Percentiles rank a stretch among this genome's conserved stretches.
Evolutionary conservation across 2,113 vertebrate species (phyloP).

Genomic region (Sakesphorus luctuosus): DNA sequence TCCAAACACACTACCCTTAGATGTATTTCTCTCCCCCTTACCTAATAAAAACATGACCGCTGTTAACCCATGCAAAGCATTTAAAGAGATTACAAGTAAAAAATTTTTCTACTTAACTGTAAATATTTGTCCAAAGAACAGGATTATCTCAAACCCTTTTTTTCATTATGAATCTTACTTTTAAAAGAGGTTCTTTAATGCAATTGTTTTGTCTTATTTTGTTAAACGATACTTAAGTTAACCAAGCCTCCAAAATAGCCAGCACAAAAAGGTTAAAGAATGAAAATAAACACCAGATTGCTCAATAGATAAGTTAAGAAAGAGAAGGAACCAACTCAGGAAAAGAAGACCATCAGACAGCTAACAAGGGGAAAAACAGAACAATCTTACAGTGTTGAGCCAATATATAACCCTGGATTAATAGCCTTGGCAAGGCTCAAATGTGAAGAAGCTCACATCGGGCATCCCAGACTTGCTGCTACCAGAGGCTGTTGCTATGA

Average conservation of each 20-base stretch:
- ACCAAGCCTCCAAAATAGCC: background rate
- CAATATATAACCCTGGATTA: constrained; percentile 49
- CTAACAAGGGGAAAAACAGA: constrained; percentile 33
- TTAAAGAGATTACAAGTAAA: constrained; percentile 18
- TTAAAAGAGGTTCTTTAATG: background rate
- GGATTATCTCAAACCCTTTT: background rate
- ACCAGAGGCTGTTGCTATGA: constrained; percentile 63
- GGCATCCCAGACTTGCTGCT: constrained; percentile 56
- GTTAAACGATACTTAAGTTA: background rate
- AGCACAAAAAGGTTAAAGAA: constrained; percentile 17
- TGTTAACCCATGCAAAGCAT: background rate
- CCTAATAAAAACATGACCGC: constrained; percentile 4
- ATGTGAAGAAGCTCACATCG: constrained; percentile 44
- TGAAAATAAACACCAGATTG: constrained; percentile 56
- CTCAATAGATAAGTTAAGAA: constrained; percentile 12
- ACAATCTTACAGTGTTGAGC: constrained; percentile 39
- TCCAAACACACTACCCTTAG: background rate
- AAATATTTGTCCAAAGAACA: background rate
- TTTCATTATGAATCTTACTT: background rate
- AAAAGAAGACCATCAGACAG: constrained; percentile 32
- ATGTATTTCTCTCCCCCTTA: background rate
- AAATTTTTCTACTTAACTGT: background rate
- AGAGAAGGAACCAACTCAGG: constrained; percentile 1
- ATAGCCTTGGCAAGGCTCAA: constrained; percentile 61
- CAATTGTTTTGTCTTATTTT: background rate